Conservation (phyloP, 2,113 vertebrate genomes). For the Callipepla squamata region DNA sequence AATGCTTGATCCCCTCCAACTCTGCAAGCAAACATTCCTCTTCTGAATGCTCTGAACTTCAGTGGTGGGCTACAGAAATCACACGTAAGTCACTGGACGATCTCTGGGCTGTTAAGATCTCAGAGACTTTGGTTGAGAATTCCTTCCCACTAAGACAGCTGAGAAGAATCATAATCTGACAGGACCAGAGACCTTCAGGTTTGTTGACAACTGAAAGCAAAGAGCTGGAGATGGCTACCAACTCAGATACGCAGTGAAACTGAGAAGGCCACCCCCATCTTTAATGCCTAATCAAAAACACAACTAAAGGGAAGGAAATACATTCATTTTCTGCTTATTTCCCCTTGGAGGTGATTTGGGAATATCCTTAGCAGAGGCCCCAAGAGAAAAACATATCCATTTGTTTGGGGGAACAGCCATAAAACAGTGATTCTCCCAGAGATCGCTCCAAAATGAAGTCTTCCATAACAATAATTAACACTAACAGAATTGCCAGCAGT, state of each 20-base stretch:
- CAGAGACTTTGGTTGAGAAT: background rate
- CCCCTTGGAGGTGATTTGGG: background rate
- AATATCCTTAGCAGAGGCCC: background rate
- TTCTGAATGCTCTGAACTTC: background rate
- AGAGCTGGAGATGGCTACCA: background rate
- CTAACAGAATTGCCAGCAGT: background rate
- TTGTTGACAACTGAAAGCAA: background rate
- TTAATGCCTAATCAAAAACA: background rate
- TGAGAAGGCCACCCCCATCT: background rate
- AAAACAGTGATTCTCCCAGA: background rate
- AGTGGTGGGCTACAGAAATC: background rate
- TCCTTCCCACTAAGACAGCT: background rate
- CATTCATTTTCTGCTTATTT: background rate
- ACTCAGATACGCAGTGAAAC: background rate
- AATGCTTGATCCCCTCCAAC: background rate
- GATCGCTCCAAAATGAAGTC: conserved; percentile 20
- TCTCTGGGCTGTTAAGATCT: background rate
- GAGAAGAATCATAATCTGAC: background rate
- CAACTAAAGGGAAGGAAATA: background rate
- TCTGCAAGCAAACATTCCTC: background rate
- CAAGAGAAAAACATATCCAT: background rate
- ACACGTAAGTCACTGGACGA: background rate
- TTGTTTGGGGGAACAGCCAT: background rate
- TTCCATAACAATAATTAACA: background rate
- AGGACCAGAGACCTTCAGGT: background rate